Evolutionary conservation across 2,888 invertebrate genomes (phyloP), one percentile per base, ranked within the genome.

Genomic region (Lamproptera curius): DNA sequence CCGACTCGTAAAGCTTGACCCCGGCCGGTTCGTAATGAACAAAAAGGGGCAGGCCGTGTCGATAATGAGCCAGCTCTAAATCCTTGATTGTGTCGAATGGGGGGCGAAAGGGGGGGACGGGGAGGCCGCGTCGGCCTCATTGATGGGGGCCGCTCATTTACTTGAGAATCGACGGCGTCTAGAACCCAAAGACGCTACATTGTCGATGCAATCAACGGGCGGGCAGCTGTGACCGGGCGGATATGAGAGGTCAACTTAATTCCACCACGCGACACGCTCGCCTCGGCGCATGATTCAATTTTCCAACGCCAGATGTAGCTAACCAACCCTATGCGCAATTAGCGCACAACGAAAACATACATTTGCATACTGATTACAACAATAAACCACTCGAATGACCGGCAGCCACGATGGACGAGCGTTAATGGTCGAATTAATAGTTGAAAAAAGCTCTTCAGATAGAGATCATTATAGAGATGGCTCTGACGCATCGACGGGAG

Each of bases 201-300:
- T 41, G 44, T 50, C 44, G 41, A 41, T 35, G 41, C 44, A 50
- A 50, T 45, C 44, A 50, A 44, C 36, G 23, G 34, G 40, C 44
- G 44, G 31, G 77, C 85, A 85, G 83, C 83, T 84, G 86, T 76
- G 61, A 58, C 56, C 70, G 64, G 64, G 65, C 85, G 86, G 86
- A 85, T 81, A 76, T 69, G 70, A 75, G 75, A 81, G 86, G 86
- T 86, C 86, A 86, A 69, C 70, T 76, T 79, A 81, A 81, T 73
- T 77, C 67, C 71, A 64, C 74, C 77, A 75, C 77, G 77, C 76
- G 79, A 59, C 65, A 62, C 63, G 61, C 55, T 70, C 65, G 63
- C 72, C 77, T 76, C 79, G 81, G 70, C 36, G 76, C 80, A 73
- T 86, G 86, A 86, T 83, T 87, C 86, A 86, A 76, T 77, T 80